A percentile compares a stretch with the other conserved stretches of the same genome.
Conservation (phyloP, 2,113 vertebrate species). For the Microtus pennsylvanicus region DNA sequence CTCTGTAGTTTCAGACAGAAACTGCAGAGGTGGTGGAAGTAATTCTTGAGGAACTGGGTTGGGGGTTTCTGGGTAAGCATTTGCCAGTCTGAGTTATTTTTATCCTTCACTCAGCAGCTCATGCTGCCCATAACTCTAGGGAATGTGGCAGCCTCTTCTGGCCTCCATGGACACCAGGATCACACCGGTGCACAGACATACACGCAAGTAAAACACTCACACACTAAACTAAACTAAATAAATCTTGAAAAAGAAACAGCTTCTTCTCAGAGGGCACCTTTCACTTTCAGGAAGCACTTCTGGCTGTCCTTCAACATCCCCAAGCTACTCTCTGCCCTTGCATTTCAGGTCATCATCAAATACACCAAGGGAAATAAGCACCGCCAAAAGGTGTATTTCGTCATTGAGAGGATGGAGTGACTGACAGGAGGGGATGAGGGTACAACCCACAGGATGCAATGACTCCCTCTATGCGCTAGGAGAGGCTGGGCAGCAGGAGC, state of each 20-base stretch:
- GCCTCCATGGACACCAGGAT: neutral
- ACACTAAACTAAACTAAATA: neutral
- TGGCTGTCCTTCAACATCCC: too few species aligned
- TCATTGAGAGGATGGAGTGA: neutral
- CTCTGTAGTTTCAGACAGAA: neutral
- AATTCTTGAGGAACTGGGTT: neutral
- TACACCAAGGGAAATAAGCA: neutral
- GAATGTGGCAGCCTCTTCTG: neutral
- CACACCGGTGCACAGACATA: neutral
- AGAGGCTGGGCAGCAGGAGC: neutral
- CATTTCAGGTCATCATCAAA: too few species aligned
- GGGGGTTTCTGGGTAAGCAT: neutral
- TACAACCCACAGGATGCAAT: neutral
- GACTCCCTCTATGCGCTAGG: rapidly evolving
- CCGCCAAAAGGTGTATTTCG: rapidly evolving
- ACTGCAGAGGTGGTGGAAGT: neutral
- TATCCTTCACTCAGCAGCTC: neutral
- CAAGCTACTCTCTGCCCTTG: neutral
- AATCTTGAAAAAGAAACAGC: neutral
- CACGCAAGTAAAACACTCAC: neutral
- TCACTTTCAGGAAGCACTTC: rapidly evolving
- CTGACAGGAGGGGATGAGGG: too few species aligned
- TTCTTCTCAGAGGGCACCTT: neutral
- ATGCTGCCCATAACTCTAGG: neutral
- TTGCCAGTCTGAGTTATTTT: neutral